These are phyloP conservation scores for Penaeus chinensis DNA, from an alignment of 1,140 invertebrate genomes.

Conservation along the genomic window DNA sequence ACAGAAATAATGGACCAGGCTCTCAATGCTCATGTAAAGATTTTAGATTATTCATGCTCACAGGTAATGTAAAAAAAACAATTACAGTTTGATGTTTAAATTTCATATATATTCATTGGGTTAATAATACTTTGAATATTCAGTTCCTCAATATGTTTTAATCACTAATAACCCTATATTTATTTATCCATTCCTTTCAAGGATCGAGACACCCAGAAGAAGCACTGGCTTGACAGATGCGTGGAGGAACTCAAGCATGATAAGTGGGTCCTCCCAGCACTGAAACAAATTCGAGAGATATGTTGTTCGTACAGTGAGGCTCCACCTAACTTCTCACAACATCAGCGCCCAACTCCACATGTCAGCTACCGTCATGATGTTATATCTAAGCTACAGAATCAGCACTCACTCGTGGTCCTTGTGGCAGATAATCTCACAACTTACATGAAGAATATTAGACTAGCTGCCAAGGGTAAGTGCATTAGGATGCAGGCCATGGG, in stretches of 20 bases:
- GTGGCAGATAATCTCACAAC: constrained; percentile 92
- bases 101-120: too few species aligned
- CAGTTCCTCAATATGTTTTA: too few species aligned
- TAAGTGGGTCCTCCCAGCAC: constrained; percentile 90
- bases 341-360: constrained; percentile 66
- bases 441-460: constrained; percentile 90
- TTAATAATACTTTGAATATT: too few species aligned
- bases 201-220: constrained; percentile 95
- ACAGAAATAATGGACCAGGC: constrained; percentile 99
- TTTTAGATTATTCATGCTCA: constrained; percentile 97
- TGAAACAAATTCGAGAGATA: constrained; percentile 96
- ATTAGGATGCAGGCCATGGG: background rate
- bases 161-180: background rate
- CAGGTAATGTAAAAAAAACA: constrained; percentile 69
- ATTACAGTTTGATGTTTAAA: background rate
- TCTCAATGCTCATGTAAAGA: constrained; percentile 94
- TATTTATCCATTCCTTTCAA: constrained; percentile 68
- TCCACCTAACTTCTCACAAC: constrained; percentile 77
- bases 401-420: constrained; percentile 92
- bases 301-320: constrained; percentile 90
- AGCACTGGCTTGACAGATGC: constrained; percentile 94
- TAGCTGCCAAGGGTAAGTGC: constrained; percentile 75
- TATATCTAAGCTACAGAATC: constrained; percentile 90
- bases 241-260: constrained; percentile 94
- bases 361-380: constrained; percentile 76